These are phyloP conservation scores for Limonius californicus DNA, from an alignment of 1,140 invertebrate species.

Conservation along the genomic window DNA sequence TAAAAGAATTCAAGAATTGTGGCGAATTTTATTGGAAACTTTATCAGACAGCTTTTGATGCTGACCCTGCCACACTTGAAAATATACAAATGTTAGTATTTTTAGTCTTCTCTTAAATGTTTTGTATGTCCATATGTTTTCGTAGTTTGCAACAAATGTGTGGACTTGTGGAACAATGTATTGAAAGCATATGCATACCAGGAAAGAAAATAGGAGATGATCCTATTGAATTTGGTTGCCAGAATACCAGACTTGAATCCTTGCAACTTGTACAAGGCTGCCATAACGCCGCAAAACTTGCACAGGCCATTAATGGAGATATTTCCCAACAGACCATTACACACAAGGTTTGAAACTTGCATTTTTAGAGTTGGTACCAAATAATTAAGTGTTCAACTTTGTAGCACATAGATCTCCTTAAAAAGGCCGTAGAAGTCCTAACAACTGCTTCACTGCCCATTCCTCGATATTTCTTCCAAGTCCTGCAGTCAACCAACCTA, in stretches of 20 bases:
- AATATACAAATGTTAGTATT: conserved; percentile 65
- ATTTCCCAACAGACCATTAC: conserved; percentile 45
- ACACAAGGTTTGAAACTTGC: conserved; percentile 41
- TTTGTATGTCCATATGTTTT: conserved; percentile 13
- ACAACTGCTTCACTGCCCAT: conserved; percentile 64
- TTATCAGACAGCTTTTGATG: conserved; percentile 91
- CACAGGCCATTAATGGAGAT: conserved; percentile 38
- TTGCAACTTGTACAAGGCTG: conserved; percentile 45
- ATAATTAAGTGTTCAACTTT: too few relatives aligned
- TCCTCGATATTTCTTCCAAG: conserved; percentile 87
- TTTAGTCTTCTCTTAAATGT: neutral
- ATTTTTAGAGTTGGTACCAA: too few relatives aligned
- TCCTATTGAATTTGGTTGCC: conserved; percentile 37
- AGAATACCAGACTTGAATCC: conserved; percentile 42
- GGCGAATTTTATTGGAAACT: conserved; percentile 76
- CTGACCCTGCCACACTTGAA: conserved; percentile 77
- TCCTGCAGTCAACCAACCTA: conserved; percentile 75
- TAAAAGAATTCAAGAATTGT: conserved; percentile 68
- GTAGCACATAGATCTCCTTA: conserved; percentile 69
- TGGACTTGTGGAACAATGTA: conserved; percentile 67
- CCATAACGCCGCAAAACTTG: conserved; percentile 43
- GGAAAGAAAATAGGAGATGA: conserved; percentile 35
- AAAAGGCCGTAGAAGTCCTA: conserved; percentile 63
- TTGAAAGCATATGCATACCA: conserved; percentile 64
- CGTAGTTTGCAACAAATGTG: conserved; percentile 73